These are phyloP conservation scores for Oreochromis grahami DNA, from an alignment of 2,797 vertebrate genomes.

Conservation along the genomic window DNA sequence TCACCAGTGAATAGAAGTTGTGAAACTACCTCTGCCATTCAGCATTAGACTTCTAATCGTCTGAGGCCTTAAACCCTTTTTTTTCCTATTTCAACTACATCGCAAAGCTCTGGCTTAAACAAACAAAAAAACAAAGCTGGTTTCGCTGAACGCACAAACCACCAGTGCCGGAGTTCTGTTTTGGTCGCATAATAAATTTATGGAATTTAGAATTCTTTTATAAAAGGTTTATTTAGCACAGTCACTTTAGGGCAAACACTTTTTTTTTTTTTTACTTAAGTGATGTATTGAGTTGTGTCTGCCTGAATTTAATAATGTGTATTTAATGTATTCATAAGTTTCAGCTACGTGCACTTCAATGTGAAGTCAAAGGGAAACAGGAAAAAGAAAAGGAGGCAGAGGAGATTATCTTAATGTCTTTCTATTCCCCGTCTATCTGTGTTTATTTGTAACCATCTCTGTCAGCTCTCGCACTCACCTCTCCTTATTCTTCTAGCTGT, in stretches of 20 bases:
- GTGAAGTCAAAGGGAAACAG: neutral
- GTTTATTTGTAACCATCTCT: constrained; percentile 8
- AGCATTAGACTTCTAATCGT: constrained; percentile 51
- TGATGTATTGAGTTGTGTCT: neutral
- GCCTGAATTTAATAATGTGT: neutral
- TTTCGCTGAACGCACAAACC: neutral
- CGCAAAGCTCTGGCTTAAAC: neutral
- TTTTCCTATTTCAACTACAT: constrained; percentile 3
- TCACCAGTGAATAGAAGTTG: constrained; percentile 35
- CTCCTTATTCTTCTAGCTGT: neutral
- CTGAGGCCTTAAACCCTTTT: constrained; percentile 15
- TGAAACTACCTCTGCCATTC: constrained; percentile 52
- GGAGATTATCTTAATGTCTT: neutral
- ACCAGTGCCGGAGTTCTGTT: neutral
- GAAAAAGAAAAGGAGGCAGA: neutral
- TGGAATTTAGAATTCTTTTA: neutral
- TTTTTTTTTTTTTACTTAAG: neutral
- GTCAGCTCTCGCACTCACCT: neutral
- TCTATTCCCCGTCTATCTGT: neutral
- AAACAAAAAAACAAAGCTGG: neutral
- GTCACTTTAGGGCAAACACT: neutral
- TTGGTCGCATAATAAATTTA: neutral
- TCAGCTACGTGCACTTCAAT: neutral
- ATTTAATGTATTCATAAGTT: neutral
- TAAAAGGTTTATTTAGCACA: neutral